phyloP scores from a whole-genome alignment of 2,113 vertebrate genomes.

The Zosterops hypoxanthus region DNA sequence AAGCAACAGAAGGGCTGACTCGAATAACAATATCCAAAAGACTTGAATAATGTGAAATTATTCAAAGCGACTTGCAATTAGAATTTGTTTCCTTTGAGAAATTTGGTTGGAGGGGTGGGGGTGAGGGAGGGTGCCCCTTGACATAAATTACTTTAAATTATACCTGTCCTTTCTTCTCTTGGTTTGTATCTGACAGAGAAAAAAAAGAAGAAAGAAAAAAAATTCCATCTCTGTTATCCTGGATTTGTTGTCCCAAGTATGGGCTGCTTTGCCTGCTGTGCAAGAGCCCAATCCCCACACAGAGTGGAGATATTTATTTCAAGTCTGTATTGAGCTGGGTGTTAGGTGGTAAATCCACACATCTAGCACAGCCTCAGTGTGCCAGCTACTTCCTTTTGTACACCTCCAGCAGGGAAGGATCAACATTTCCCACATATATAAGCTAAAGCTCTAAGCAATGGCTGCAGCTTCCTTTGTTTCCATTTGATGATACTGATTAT shows the following conservation, averaged over 20 bases:
- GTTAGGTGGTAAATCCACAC: background rate
- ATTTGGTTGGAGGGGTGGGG: fast-evolving
- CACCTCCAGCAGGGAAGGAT: background rate
- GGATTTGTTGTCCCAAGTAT: background rate
- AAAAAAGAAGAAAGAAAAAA: background rate
- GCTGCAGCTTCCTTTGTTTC: background rate
- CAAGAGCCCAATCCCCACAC: background rate
- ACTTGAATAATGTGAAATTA: background rate
- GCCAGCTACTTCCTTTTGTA: background rate
- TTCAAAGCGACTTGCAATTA: background rate
- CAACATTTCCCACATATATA: background rate
- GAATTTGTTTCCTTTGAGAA: background rate
- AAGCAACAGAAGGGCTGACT: background rate
- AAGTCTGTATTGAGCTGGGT: background rate
- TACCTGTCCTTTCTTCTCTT: background rate
- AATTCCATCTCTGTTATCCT: background rate
- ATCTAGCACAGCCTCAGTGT: background rate
- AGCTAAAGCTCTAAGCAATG: background rate
- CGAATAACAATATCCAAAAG: background rate
- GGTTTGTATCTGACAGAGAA: background rate
- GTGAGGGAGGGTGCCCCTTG: background rate
- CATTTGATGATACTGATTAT: background rate
- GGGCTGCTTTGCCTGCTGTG: background rate
- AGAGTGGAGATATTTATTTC: background rate
- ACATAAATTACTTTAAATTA: background rate